These are phyloP conservation scores for Autographa gamma DNA, from an alignment of 2,888 invertebrate genomes.

Conservation along the genomic window DNA sequence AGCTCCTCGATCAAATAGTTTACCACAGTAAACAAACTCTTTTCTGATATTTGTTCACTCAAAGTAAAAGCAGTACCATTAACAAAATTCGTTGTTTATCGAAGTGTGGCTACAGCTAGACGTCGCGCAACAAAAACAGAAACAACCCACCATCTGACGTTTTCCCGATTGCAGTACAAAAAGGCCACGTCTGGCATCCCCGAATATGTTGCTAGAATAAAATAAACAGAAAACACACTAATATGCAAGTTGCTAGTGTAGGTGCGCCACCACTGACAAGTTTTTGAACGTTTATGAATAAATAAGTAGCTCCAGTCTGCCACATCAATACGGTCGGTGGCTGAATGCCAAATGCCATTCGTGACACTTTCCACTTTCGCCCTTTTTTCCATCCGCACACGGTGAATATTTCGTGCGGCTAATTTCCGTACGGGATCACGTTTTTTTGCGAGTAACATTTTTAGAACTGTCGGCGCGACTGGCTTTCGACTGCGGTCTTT, in stretches of 20 bases:
- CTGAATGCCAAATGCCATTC: slow-evolving; percentile 85
- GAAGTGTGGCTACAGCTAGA: slow-evolving; percentile 53
- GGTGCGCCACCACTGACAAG: slow-evolving; percentile 72
- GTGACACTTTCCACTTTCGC: slow-evolving; percentile 86
- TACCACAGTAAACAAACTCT: slow-evolving; percentile 30
- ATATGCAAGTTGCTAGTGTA: slow-evolving; percentile 63
- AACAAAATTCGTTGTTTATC: slow-evolving; percentile 51
- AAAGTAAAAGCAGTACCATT: slow-evolving; percentile 38
- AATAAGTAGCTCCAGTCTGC: slow-evolving; percentile 84
- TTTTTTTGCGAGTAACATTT: slow-evolving; percentile 35
- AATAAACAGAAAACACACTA: slow-evolving; percentile 74
- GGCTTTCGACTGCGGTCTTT: slow-evolving; percentile 14
- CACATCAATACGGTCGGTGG: slow-evolving; percentile 83
- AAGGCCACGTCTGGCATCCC: slow-evolving; percentile 62
- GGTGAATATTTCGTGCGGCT: slow-evolving; percentile 76
- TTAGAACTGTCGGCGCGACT: slow-evolving; percentile 25
- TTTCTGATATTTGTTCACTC: slow-evolving; percentile 26
- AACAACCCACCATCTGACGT: slow-evolving; percentile 50
- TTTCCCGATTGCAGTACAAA: slow-evolving; percentile 61
- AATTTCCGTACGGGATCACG: slow-evolving; percentile 68
- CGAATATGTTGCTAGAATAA: slow-evolving; percentile 69
- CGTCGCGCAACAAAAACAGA: slow-evolving; percentile 53
- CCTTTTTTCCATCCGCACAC: slow-evolving; percentile 72
- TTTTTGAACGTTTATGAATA: slow-evolving; percentile 88
- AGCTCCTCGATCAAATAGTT: slow-evolving; percentile 25